Conservation (phyloP, 2,888 invertebrate genomes). For the Gryllus longicercus region DNA sequence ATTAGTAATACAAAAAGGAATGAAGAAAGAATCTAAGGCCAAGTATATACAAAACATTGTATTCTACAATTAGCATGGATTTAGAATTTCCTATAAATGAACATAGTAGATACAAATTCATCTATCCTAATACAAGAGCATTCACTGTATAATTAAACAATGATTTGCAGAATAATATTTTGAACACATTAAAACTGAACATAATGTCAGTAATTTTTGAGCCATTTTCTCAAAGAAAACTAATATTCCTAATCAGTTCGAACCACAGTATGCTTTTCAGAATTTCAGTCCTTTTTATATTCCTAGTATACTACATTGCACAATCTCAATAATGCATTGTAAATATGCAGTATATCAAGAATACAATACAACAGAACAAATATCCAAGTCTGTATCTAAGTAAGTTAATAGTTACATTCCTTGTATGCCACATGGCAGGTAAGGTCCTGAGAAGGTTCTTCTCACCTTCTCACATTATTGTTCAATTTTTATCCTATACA, state of each 20-base stretch:
- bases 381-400: neutral
- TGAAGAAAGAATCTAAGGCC: too few species aligned
- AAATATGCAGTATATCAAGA: conserved; percentile 25
- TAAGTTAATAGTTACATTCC: conserved; percentile 6
- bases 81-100: conserved; percentile 8
- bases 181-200: conserved; percentile 12
- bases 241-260: neutral
- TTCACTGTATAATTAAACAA: neutral
- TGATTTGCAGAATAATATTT: neutral
- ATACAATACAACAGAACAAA: conserved; percentile 11
- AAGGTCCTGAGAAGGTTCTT: neutral
- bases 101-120: neutral
- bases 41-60: too few species aligned
- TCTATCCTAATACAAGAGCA: too few species aligned
- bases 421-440: neutral
- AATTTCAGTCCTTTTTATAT: neutral
- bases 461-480: conserved; percentile 11
- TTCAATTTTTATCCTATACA: neutral
- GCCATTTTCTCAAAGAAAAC: neutral
- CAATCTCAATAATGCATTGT: neutral
- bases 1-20: too few species aligned
- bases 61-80: neutral
- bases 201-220: neutral
- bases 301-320: neutral
- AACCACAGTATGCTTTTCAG: neutral